phyloP scores from a whole-genome alignment of 2,113 vertebrate species.

The Notiomystis cincta region DNA sequence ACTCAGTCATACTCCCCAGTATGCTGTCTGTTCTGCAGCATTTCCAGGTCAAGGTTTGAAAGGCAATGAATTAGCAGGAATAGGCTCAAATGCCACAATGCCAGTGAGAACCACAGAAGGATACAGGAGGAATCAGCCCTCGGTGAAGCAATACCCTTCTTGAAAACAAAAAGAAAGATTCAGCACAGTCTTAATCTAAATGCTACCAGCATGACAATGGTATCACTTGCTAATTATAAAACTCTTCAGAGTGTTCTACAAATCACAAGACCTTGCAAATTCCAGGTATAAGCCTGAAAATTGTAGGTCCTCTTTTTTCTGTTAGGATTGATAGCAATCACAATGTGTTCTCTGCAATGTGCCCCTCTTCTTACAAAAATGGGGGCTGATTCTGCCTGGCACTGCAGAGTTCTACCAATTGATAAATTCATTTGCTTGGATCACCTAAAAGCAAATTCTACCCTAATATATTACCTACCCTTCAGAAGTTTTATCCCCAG shows the following conservation, averaged over 20 bases:
- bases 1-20: background rate
- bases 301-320: background rate
- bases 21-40: background rate
- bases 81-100: background rate
- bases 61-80: background rate
- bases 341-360: rapidly evolving
- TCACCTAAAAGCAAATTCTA: background rate
- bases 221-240: background rate
- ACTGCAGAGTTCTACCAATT: background rate
- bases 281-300: background rate
- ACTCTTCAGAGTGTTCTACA: background rate
- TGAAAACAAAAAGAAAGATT: background rate
- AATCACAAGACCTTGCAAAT: background rate
- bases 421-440: background rate
- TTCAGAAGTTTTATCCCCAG: background rate
- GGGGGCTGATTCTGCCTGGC: background rate
- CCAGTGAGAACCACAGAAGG: background rate
- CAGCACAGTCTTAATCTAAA: background rate
- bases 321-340: background rate
- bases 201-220: background rate
- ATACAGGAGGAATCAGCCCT: background rate
- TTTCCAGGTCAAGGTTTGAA: background rate
- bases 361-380: background rate
- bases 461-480: background rate
- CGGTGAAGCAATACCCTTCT: background rate